Base-by-base conservation (phyloP, 2,797 vertebrate species). In the Coccyzus lansbergi region DNA sequence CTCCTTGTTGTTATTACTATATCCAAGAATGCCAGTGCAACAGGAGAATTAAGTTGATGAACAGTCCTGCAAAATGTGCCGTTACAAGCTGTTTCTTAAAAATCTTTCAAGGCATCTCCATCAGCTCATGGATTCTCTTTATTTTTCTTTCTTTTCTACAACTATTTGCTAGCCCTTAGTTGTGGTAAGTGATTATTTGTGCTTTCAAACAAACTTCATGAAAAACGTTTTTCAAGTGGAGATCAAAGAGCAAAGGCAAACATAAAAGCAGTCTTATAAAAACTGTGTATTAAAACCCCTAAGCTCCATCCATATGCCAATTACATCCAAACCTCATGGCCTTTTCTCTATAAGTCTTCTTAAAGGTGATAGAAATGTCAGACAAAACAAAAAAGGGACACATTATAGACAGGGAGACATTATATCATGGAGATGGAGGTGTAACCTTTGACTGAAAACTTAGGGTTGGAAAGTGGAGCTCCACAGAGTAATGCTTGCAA, bases 201-300 rank as follows among this genome's bases (percentile, higher is more conserved):
- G 97, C 96, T 97, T 98, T 97, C 96, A 98, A 97, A 97, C 96
- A 96, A 98, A 97, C 95, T 95, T 92, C 38, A 48, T 60, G 86
- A 87, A 96, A 94, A 96, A 84, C 85, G 52, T 93, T 97, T 97
- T 97, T 97, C 96, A 95, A 96, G 93, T 94, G 89, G 93, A 97
- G 97, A 98, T 98, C 97, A 98, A 98, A 98, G 97, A 94, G 91
- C 29, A 33, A 88, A 96, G 91, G 82, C 90, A 77, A 96, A 97
- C 97, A 97, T 98, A 95, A 98, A 98, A 98, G 97, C 92, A 76
- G 92, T 18, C 90, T 64, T 97, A 96, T 97, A 97, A 98, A 96
- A 98, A 96, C 76, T 86, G 76, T 83, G 92, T 94, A 96, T 97
- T 96, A 96, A 96, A 96, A 93, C 94, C 94, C 86, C 94, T 69